Percentiles rank a stretch among this genome's conserved stretches.
phyloP scores from a whole-genome alignment of 2,113 vertebrate genomes.

The Canis aureus region DNA sequence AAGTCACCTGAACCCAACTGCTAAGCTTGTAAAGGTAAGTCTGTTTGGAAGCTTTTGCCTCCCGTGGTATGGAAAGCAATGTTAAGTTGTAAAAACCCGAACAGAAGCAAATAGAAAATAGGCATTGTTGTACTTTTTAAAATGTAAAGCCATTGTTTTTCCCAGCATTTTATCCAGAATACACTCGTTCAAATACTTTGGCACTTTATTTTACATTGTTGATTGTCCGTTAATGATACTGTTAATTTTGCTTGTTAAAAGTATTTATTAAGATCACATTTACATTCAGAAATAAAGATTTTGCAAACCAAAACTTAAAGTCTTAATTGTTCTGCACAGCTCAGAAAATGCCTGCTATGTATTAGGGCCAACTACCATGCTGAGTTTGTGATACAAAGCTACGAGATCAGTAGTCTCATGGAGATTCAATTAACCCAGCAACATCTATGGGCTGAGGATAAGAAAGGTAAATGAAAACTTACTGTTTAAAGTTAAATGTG shows the following conservation, averaged over 20 bases:
- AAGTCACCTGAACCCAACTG: not conserved
- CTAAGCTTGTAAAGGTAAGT: not conserved
- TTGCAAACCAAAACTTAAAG: slow-evolving; percentile 37
- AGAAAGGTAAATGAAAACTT: not conserved
- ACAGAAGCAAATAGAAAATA: slow-evolving; percentile 22
- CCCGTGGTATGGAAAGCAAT: not conserved
- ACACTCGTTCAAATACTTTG: not conserved
- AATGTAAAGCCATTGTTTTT: not conserved
- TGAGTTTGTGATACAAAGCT: slow-evolving; percentile 10
- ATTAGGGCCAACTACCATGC: not conserved
- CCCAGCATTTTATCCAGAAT: not conserved
- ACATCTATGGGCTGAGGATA: not conserved
- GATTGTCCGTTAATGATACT: slow-evolving; percentile 29
- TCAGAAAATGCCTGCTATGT: slow-evolving; percentile 5
- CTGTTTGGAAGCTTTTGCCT: slow-evolving; percentile 58
- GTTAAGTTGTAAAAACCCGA: not conserved
- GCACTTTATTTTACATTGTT: slow-evolving; percentile 71
- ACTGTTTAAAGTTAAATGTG: not conserved
- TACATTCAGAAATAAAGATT: slow-evolving; percentile 70
- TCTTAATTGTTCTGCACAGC: slow-evolving; percentile 20
- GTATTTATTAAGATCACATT: slow-evolving; percentile 54
- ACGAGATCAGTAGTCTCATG: not conserved
- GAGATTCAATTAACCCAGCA: slow-evolving; percentile 15
- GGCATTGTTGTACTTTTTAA: not conserved
- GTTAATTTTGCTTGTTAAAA: slow-evolving; percentile 49